These are phyloP conservation scores for Drosophila niveifrons DNA, from an alignment of 2,888 invertebrate genomes.

Conservation along the genomic window DNA sequence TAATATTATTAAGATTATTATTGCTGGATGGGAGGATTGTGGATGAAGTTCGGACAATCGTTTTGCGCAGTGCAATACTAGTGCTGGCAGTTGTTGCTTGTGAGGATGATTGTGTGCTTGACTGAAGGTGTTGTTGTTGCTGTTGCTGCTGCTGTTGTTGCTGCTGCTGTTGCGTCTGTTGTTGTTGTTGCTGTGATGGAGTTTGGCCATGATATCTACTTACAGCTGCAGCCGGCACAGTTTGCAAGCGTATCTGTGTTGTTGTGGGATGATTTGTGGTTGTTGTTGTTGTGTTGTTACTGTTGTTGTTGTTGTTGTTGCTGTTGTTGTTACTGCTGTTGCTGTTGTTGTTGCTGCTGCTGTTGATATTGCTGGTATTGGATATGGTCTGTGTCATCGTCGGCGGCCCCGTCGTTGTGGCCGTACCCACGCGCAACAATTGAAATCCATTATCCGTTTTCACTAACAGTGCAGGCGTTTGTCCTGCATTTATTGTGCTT, in stretches of 20 bases:
- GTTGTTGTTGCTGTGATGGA: slow-evolving; percentile 86
- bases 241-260: slow-evolving; percentile 93
- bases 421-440: slow-evolving; percentile 94
- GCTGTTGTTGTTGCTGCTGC: slow-evolving; percentile 54
- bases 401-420: slow-evolving; percentile 88
- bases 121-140: slow-evolving; percentile 68
- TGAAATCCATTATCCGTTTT: slow-evolving; percentile 99
- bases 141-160: slow-evolving; percentile 61
- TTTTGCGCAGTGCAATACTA: slow-evolving; percentile 88
- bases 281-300: slow-evolving; percentile 68
- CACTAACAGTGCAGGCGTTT: slow-evolving; percentile 94
- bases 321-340: slow-evolving; percentile 43
- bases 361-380: slow-evolving; percentile 77
- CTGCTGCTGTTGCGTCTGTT: slow-evolving; percentile 71
- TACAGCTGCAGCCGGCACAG: slow-evolving; percentile 94
- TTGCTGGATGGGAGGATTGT: slow-evolving; percentile 80
- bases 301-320: slow-evolving; percentile 47
- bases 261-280: slow-evolving; percentile 86
- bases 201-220: slow-evolving; percentile 90
- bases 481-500: slow-evolving; percentile 94
- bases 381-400: slow-evolving; percentile 86
- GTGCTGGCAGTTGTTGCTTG: slow-evolving; percentile 78
- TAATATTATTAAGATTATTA: slow-evolving; percentile 70
- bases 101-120: slow-evolving; percentile 66
- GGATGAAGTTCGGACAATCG: slow-evolving; percentile 85